phyloP scores from a whole-genome alignment of 2,888 invertebrate species.

The Limnephilus lunatus region DNA sequence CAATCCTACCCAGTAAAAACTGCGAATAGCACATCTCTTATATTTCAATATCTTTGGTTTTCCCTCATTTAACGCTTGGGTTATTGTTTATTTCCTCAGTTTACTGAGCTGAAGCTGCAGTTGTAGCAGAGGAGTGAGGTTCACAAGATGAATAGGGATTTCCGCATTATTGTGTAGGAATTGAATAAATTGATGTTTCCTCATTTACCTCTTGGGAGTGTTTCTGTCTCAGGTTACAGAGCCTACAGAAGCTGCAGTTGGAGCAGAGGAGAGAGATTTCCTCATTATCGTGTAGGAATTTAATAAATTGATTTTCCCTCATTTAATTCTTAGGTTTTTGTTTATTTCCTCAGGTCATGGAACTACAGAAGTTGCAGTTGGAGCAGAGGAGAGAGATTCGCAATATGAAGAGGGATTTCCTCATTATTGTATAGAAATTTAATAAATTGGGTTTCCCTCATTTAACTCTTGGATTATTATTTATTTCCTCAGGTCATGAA shows the following conservation, averaged over 20 bases:
- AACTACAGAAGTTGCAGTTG: slow-evolving; percentile 13
- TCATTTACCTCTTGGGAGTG: not conserved
- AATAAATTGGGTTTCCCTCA: not conserved
- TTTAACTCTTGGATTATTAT: not conserved
- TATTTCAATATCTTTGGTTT: too few relatives aligned
- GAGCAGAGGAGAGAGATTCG: slow-evolving; percentile 33
- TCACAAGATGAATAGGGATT: slow-evolving; percentile 10
- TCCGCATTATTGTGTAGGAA: not conserved
- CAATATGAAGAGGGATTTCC: slow-evolving; percentile 31
- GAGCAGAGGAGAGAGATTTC: slow-evolving; percentile 30
- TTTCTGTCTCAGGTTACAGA: not conserved
- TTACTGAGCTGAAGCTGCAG: not conserved
- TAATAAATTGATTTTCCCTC: not conserved
- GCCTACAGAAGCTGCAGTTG: slow-evolving; percentile 15
- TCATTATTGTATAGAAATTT: not conserved
- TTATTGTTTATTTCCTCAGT: too few relatives aligned
- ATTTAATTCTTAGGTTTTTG: not conserved
- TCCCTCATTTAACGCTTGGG: not conserved
- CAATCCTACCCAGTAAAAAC: too few relatives aligned
- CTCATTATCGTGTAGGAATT: not conserved
- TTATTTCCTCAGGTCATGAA: not conserved
- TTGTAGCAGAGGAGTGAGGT: slow-evolving; percentile 25
- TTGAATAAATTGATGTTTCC: not conserved
- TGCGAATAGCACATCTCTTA: too few relatives aligned
- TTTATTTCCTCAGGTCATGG: not conserved